phyloP scores from a whole-genome alignment of 64 coral and sea anemone genomes.

The Pocillopora damicornis region DNA sequence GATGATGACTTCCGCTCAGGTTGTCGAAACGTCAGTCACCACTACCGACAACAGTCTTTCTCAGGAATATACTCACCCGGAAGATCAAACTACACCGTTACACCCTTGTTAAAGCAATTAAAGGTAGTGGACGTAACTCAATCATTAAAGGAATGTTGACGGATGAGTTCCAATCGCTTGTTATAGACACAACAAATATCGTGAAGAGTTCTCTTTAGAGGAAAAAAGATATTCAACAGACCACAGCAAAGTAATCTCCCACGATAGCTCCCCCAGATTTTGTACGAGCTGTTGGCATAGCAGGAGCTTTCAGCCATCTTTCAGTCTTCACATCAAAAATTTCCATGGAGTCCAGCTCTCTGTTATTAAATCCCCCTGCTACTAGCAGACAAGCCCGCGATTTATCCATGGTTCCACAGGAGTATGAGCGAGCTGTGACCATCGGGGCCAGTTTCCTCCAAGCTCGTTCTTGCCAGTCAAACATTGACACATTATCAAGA shows the following conservation, averaged over 20 bases:
- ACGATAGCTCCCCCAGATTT: constrained; percentile 53
- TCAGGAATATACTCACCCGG: too few relatives aligned
- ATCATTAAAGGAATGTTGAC: too few relatives aligned
- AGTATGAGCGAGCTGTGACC: constrained; percentile 51
- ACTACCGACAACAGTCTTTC: too few relatives aligned
- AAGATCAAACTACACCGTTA: too few relatives aligned
- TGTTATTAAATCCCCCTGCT: constrained; percentile 53
- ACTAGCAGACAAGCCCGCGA: constrained; percentile 53
- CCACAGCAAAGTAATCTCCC: constrained; percentile 66
- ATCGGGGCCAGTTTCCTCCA: constrained; percentile 55
- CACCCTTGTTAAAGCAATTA: too few relatives aligned
- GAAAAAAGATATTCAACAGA: constrained; percentile 11
- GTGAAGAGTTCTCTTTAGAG: too few relatives aligned
- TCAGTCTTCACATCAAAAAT: constrained; percentile 59
- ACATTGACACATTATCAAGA: constrained; percentile 33
- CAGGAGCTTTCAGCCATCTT: constrained; percentile 45
- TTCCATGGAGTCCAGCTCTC: constrained; percentile 47
- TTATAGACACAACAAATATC: too few relatives aligned
- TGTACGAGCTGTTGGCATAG: constrained; percentile 52
- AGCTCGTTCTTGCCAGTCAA: constrained; percentile 50
- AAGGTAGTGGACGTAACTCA: too few relatives aligned
- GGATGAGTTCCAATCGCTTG: too few relatives aligned
- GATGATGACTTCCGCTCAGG: too few relatives aligned
- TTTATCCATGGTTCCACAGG: constrained; percentile 43
- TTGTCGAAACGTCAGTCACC: too few relatives aligned